Base-by-base conservation (phyloP, 2,113 vertebrate genomes). In the Coturnix japonica region DNA sequence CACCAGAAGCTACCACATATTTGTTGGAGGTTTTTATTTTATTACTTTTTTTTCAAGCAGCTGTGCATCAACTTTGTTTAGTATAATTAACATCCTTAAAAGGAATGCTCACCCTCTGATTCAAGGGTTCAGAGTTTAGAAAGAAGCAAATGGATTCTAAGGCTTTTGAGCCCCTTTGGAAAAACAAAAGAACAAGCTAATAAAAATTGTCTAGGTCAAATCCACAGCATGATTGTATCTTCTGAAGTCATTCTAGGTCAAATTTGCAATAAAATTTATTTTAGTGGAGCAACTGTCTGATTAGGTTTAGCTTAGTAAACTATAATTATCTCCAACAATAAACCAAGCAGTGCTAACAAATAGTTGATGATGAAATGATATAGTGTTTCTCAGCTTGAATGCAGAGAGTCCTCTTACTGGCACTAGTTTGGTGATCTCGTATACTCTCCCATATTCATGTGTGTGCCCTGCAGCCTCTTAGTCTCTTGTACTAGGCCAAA, bases 121-220 rank as follows among this genome's bases (percentile, higher is more conserved):
- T 53, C 13, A 85, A 83, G 43, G 35, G 46, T 67, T 56, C 61
- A 44, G 57, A 77, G 64, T 85, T 84, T 53, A 86, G 30, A 90
- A 91, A 91, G 75, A n/a, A 86, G n/a, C 56, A 85, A 65, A 75
- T 75, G 85, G 57, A 84, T 64, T 56, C 61, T 47, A 76, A 74
- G 22, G 23, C 28, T 43, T 87, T 80, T 44, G 30, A 74, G 25
- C 89, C 67, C 41, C 33, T 81, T 69, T 56, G 33, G 22, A 63
- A 89, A 90, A 89, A 60, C 17, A 88, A 51, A 61, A 46, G 81
- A 85, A 71, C 9, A 92, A 90, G 22, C 3, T 86, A 89, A 90
- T 60, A 72, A 76, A 61, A 76, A 75, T 64, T 71, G 25, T 39
- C 73, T 81, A 37, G n/a, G 37, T 39, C 33, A 51, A 60, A 71